Percentiles rank a stretch among this genome's conserved stretches.
Evolutionary conservation across 2,113 vertebrate genomes (phyloP).

Genomic region (Gopherus flavomarginatus): DNA sequence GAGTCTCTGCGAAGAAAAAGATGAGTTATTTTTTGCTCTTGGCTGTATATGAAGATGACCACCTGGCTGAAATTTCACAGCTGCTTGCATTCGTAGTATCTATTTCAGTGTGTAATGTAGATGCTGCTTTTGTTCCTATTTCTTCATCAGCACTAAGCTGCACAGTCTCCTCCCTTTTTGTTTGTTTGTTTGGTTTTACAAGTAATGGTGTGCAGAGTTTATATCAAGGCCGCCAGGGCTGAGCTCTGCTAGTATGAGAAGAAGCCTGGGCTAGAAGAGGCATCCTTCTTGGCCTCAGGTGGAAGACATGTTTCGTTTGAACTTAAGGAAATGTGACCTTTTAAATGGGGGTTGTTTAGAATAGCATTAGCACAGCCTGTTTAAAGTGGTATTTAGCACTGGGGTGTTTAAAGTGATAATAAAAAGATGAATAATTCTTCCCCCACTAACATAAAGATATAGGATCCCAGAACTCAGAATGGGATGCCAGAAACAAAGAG

Average conservation of each 20-base stretch:
- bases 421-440: neutral
- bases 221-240: constrained; percentile 20
- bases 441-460: neutral
- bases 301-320: neutral
- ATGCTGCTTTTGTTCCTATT: constrained; percentile 33
- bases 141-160: neutral
- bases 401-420: fast-evolving
- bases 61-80: constrained; percentile 56
- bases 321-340: neutral
- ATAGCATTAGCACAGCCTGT: neutral
- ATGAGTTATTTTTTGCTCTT: constrained; percentile 32
- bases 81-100: constrained; percentile 50
- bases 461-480: neutral
- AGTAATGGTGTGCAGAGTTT: neutral
- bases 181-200: neutral
- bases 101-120: constrained; percentile 37
- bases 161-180: neutral
- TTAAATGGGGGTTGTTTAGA: neutral
- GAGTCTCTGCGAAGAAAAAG: constrained; percentile 31
- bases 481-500: neutral
- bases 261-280: neutral
- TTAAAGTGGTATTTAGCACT: fast-evolving
- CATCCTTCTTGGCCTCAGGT: neutral
- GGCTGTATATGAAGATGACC: constrained; percentile 51
- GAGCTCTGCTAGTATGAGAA: neutral